Percentiles rank a stretch among this genome's conserved stretches.
These are phyloP conservation scores for Phylloscopus trochilus DNA, from an alignment of 2,113 vertebrate species.

Conservation along the genomic window DNA sequence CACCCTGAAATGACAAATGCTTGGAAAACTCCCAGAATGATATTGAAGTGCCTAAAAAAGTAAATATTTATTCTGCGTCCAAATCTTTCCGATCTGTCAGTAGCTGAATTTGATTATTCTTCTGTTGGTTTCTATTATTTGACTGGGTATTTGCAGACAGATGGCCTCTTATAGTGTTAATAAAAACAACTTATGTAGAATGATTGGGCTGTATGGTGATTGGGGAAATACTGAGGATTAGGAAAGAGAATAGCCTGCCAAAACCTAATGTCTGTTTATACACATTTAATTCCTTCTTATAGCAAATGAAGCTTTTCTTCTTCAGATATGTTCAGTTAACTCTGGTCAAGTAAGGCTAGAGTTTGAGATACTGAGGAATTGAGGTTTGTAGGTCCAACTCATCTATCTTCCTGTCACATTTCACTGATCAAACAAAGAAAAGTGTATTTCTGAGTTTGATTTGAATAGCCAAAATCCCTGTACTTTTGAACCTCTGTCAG, in stretches of 20 bases:
- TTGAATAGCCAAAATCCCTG: neutral
- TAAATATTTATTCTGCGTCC: constrained; percentile 35
- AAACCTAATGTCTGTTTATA: constrained; percentile 54
- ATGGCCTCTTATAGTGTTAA: constrained; percentile 49
- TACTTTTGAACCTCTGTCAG: neutral
- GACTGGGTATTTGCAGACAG: constrained; percentile 41
- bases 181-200: constrained; percentile 51
- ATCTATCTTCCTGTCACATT: neutral
- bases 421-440: neutral
- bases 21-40: neutral
- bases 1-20: constrained; percentile 22
- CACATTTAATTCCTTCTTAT: constrained; percentile 35
- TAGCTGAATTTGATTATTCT: constrained; percentile 32
- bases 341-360: neutral
- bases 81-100: constrained; percentile 23
- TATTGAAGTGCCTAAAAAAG: constrained; percentile 10
- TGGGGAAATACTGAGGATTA: constrained; percentile 40
- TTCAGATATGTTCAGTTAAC: neutral
- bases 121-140: constrained; percentile 35
- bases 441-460: neutral
- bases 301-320: constrained; percentile 30
- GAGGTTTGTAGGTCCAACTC: neutral
- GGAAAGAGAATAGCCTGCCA: constrained; percentile 29
- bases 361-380: neutral
- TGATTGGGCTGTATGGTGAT: constrained; percentile 15